These are phyloP conservation scores for Fukomys damarensis DNA, from an alignment of 2,113 vertebrate species.

Conservation along the genomic window DNA sequence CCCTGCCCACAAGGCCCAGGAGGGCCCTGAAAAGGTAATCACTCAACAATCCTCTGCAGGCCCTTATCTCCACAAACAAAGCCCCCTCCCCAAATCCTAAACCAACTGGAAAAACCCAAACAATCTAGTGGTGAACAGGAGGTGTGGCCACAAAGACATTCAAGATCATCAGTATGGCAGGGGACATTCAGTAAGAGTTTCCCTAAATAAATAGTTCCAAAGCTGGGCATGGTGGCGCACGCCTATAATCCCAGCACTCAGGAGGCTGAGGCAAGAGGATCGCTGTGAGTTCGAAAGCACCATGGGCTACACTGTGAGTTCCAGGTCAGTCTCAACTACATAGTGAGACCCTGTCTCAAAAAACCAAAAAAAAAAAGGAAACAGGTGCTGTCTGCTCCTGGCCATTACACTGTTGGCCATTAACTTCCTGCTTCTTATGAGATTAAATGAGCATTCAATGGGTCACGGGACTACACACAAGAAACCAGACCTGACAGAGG, in stretches of 20 bases:
- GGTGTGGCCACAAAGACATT: not conserved
- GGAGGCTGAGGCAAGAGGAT: too few species aligned
- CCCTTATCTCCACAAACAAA: not conserved
- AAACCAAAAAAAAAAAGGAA: not conserved
- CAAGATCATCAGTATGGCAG: conserved; percentile 5
- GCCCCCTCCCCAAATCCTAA: not conserved
- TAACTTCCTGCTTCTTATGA: not conserved
- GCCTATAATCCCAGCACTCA: too few species aligned
- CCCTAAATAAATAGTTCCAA: conserved; percentile 63
- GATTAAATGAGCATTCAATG: not conserved
- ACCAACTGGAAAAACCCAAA: conserved; percentile 4
- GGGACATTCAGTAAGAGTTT: conserved; percentile 30
- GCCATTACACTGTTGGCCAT: not conserved
- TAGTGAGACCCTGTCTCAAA: too few species aligned
- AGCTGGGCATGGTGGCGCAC: too few species aligned
- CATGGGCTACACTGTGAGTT: too few species aligned
- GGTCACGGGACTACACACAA: not conserved
- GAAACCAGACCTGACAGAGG: not conserved
- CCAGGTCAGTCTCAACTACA: too few species aligned
- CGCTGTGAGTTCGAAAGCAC: too few species aligned
- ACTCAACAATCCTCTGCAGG: not conserved
- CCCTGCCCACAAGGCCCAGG: not conserved
- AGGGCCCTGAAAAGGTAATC: not conserved
- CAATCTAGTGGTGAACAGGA: not conserved
- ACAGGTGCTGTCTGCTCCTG: conserved; percentile 4